Evolutionary conservation across 2,113 vertebrate species (phyloP), one percentile per base, ranked within the genome.

Genomic region (Uropsilus gracilis): DNA sequence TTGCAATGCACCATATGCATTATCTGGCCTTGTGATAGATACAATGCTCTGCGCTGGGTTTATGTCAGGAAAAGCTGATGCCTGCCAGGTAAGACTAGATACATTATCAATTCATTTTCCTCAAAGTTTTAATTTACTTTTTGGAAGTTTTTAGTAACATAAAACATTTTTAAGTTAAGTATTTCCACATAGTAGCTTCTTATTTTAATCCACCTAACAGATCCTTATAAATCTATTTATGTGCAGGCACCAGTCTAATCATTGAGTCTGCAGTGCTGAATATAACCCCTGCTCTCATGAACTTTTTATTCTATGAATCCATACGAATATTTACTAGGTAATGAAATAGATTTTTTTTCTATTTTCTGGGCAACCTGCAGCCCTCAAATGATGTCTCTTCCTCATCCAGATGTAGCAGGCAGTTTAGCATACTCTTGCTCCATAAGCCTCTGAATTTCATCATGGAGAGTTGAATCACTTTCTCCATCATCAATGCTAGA

Each of bases 31-130:
- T 84, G 68, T 98, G 94, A 98, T 97, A 0, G 97, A 98, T 18
- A 97, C 97, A 44, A 99, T 99, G 98, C 22, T 97, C 24, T 99
- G 98, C 66, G 98, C 98, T 55, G 98, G 98, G 61, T 69, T 98
- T 46, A 97, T 99, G 48, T 32, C 0, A 0, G 98, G 98, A 91
- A 98, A 98, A 80, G 93, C 98, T n/a, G 98, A 99, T 81, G 98
- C 98, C 44, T 99, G 98, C 95, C 98, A 99, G 98, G 98, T 99
- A 98, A 24, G 14, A 64, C 9, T 30, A 87, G 32, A 44, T 61
- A 64, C 0, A 8, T 48, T n/a, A 57, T 39, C 30, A 48, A 37
- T 20, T 85, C 0, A 30, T 64, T 66, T 84, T 87, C 32, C 66
- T 16, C 57, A 22, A 72, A 86, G 17, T 83, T 30, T 10, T 42